Percentiles rank a stretch among this genome's conserved stretches.
These are phyloP conservation scores for Popillia japonica DNA, from an alignment of 1,140 invertebrate species.

Conservation along the genomic window DNA sequence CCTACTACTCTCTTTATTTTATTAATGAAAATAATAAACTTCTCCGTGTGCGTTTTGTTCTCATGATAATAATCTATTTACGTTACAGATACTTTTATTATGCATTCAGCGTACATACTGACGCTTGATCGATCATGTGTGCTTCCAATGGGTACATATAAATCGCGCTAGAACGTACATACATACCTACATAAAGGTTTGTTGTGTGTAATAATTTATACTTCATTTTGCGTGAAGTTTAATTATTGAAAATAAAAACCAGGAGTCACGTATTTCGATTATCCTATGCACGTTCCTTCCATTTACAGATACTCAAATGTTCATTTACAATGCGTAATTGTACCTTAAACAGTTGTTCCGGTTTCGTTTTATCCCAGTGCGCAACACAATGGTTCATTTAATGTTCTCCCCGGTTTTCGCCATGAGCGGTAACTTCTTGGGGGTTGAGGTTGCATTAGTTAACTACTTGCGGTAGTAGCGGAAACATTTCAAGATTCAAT, in stretches of 20 bases:
- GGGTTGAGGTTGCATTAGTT: constrained; percentile 12
- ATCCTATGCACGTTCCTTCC: neutral
- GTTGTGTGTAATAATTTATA: neutral
- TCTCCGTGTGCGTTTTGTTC: neutral
- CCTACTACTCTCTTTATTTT: too few relatives aligned
- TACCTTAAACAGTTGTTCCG: neutral
- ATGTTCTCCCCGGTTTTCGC: neutral
- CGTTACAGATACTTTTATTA: constrained; percentile 18
- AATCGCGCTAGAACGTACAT: neutral
- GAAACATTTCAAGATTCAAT: neutral
- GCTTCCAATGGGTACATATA: neutral
- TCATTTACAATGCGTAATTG: neutral
- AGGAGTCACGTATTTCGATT: neutral
- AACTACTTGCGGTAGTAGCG: neutral
- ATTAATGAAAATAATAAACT: too few relatives aligned
- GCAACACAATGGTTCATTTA: constrained; percentile 8
- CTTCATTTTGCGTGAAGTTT: neutral
- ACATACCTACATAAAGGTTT: neutral
- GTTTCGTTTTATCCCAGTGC: neutral
- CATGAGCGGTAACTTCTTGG: neutral
- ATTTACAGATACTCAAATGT: neutral
- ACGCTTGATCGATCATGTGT: constrained; percentile 24
- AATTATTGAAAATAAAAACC: neutral
- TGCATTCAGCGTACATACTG: neutral
- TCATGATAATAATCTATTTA: constrained; percentile 2